A percentile compares a stretch with the other conserved stretches of the same genome.
These are phyloP conservation scores for Frankliniella intonsa DNA, from an alignment of 2,888 invertebrate species.

Conservation along the genomic window DNA sequence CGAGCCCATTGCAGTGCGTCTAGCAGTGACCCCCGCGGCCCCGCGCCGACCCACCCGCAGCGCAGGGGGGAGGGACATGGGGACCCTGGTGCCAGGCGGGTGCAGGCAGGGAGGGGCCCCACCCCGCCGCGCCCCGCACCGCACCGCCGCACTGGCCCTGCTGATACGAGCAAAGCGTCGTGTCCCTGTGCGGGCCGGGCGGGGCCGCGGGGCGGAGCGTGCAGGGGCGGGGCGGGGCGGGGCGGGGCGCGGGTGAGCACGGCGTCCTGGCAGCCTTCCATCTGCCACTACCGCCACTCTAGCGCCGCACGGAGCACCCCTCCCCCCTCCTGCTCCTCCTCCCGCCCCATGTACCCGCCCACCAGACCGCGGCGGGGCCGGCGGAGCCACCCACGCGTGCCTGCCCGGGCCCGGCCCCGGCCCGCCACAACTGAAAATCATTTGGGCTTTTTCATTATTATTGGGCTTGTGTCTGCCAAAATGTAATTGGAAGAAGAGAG, in stretches of 20 bases:
- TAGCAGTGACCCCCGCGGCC: too few relatives aligned
- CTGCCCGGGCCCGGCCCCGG: not conserved
- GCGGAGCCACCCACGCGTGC: not conserved
- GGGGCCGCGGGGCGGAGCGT: not conserved
- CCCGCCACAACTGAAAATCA: constrained; percentile 14
- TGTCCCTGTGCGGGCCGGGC: not conserved
- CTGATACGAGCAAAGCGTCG: constrained; percentile 2
- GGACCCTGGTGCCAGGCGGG: not conserved
- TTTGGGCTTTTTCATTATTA: constrained; percentile 21
- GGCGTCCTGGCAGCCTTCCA: constrained; percentile 19
- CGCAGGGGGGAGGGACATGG: not conserved
- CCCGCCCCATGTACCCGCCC: not conserved
- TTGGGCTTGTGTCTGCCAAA: constrained; percentile 24
- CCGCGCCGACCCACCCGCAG: not conserved
- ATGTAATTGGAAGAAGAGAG: constrained; percentile 18
- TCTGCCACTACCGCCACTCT: not conserved
- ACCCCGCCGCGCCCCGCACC: not conserved
- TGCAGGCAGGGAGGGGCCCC: not conserved
- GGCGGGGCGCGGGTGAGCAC: not conserved
- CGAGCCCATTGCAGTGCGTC: not conserved
- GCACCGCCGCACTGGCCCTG: not conserved
- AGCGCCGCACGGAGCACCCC: not conserved
- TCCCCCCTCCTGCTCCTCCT: too few relatives aligned
- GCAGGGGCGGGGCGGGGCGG: not conserved
- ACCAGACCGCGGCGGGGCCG: not conserved